phyloP scores from a whole-genome alignment of 1,140 invertebrate genomes.

The Druon quercuslanigerum region DNA sequence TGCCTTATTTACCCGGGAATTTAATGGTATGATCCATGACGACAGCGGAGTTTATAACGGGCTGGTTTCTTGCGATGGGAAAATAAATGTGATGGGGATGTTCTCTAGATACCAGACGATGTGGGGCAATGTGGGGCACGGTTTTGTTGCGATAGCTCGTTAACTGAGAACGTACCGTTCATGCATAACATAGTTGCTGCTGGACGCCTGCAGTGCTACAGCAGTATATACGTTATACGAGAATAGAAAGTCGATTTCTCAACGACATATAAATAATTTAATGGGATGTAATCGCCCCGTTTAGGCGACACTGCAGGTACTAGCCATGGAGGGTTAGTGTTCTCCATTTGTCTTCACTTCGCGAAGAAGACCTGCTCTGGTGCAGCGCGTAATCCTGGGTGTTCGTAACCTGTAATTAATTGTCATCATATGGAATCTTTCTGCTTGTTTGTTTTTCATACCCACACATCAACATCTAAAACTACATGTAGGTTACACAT shows the following conservation, averaged over 20 bases:
- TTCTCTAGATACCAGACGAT: conserved; percentile 28
- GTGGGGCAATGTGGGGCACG: conserved; percentile 32
- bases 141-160: conserved; percentile 61
- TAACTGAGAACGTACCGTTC: conserved; percentile 54
- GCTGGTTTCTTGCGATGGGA: conserved; percentile 10
- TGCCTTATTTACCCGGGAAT: neutral
- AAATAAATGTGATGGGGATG: conserved; percentile 36
- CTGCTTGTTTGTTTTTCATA: neutral
- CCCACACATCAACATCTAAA: too few species aligned
- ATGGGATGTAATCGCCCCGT: conserved; percentile 57
- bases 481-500: too few species aligned
- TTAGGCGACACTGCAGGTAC: conserved; percentile 40
- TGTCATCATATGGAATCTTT: conserved; percentile 4
- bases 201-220: conserved; percentile 26
- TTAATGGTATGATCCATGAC: neutral
- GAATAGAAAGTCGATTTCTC: conserved; percentile 66
- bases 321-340: conserved; percentile 10
- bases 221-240: conserved; percentile 33
- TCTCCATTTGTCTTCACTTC: conserved; percentile 23
- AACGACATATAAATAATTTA: conserved; percentile 59
- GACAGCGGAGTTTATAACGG: neutral
- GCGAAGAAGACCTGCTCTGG: conserved; percentile 11
- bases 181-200: conserved; percentile 58
- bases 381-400: conserved; percentile 6
- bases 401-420: conserved; percentile 16